A percentile compares a stretch with the other conserved stretches of the same genome.
Evolutionary conservation across 2,797 vertebrate species (phyloP).

Genomic region (Leptoclinus maculatus): DNA sequence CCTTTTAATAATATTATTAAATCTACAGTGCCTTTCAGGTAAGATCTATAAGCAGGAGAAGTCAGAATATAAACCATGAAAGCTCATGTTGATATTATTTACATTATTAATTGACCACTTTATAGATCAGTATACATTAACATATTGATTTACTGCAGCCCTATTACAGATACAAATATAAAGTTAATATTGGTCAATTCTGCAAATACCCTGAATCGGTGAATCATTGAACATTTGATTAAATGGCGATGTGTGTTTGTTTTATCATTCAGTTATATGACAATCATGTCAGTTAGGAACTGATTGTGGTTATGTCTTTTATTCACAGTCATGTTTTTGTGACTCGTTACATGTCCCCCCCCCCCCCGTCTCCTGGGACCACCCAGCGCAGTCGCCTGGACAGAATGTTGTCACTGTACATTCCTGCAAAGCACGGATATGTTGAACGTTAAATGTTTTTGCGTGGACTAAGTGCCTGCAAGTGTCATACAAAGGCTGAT

Average conservation of each 20-base stretch:
- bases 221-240: not conserved
- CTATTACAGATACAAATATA: not conserved
- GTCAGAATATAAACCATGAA: not conserved
- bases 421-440: too few relatives aligned
- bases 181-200: not conserved
- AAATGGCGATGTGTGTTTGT: not conserved
- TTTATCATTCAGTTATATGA: not conserved
- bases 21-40: conserved; percentile 6
- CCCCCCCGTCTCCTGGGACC: too few relatives aligned
- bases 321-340: too few relatives aligned
- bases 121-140: not conserved
- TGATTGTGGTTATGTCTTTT: not conserved
- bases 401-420: too few relatives aligned
- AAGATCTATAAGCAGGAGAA: not conserved
- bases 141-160: not conserved
- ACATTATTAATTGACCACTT: not conserved
- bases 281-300: not conserved
- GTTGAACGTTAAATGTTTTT: too few relatives aligned
- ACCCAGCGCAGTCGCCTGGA: too few relatives aligned
- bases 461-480: too few relatives aligned
- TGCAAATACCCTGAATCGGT: not conserved
- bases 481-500: too few relatives aligned
- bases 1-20: not conserved
- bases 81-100: not conserved
- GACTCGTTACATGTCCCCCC: not conserved